Evolutionary conservation across 2,797 vertebrate genomes (phyloP).

Genomic region (Smutsia gigantea): DNA sequence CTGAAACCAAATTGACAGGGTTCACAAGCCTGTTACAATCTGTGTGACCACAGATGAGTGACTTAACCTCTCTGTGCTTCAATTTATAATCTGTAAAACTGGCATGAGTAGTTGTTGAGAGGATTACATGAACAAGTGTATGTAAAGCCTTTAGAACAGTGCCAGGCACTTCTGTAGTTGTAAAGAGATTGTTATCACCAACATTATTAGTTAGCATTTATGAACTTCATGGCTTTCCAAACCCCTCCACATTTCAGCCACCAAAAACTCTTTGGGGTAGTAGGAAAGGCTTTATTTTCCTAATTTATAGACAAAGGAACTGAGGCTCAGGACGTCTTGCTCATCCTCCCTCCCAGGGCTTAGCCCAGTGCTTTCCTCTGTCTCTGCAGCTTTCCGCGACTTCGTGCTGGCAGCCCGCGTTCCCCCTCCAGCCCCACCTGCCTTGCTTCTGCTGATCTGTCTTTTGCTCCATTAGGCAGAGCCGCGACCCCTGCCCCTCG

Average conservation of each 20-base stretch:
- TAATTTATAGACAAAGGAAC: not conserved
- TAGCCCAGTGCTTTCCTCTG: not conserved
- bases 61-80: not conserved
- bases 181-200: not conserved
- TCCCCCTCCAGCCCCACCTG: conserved; percentile 5
- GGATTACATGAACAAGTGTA: not conserved
- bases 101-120: not conserved
- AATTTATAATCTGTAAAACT: not conserved
- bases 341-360: not conserved
- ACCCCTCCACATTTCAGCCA: not conserved
- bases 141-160: not conserved
- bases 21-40: not conserved
- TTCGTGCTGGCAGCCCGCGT: not conserved
- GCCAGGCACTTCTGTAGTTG: not conserved
- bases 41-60: not conserved
- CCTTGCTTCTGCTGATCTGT: conserved; percentile 78
- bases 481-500: not conserved
- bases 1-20: not conserved
- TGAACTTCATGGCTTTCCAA: not conserved
- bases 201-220: not conserved
- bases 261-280: not conserved
- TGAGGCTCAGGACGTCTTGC: not conserved
- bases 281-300: not conserved
- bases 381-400: not conserved
- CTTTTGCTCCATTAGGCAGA: conserved; percentile 77